These are phyloP conservation scores for Lucilia sericata DNA, from an alignment of 1,140 invertebrate species.

Conservation along the genomic window DNA sequence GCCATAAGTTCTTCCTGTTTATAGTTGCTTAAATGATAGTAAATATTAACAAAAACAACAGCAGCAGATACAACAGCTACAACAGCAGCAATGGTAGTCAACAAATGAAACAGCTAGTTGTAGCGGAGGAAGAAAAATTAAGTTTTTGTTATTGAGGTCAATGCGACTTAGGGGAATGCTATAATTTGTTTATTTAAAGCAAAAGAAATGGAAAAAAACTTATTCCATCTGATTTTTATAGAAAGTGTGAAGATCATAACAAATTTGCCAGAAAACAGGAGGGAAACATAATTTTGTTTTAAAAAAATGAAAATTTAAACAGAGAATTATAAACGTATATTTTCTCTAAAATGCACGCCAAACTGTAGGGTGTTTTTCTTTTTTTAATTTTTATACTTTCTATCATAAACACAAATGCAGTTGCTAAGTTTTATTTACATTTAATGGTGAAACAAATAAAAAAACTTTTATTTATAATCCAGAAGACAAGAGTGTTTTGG, in stretches of 20 bases:
- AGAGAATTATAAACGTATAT: too few species aligned
- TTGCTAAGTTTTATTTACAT: slow-evolving; percentile 5
- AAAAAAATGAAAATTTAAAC: too few species aligned
- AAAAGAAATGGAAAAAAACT: too few species aligned
- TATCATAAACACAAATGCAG: neutral
- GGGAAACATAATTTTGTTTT: too few species aligned
- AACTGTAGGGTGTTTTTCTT: too few species aligned
- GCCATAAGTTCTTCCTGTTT: slow-evolving; percentile 43
- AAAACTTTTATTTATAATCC: neutral
- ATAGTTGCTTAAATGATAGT: slow-evolving; percentile 41
- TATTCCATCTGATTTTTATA: too few species aligned
- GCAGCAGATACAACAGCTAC: neutral
- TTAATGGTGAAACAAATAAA: neutral
- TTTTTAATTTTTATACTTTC: too few species aligned
- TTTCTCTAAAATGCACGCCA: too few species aligned
- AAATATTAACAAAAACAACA: slow-evolving; percentile 12
- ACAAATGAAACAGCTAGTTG: neutral
- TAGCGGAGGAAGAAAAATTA: neutral
- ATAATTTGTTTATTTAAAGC: neutral
- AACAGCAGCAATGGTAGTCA: neutral
- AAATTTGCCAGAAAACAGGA: too few species aligned
- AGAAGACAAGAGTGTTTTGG: neutral
- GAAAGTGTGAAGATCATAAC: too few species aligned
- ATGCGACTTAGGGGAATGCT: neutral
- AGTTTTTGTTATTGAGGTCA: neutral